phyloP scores from a whole-genome alignment of 2,797 vertebrate genomes.

The Menidia menidia region DNA sequence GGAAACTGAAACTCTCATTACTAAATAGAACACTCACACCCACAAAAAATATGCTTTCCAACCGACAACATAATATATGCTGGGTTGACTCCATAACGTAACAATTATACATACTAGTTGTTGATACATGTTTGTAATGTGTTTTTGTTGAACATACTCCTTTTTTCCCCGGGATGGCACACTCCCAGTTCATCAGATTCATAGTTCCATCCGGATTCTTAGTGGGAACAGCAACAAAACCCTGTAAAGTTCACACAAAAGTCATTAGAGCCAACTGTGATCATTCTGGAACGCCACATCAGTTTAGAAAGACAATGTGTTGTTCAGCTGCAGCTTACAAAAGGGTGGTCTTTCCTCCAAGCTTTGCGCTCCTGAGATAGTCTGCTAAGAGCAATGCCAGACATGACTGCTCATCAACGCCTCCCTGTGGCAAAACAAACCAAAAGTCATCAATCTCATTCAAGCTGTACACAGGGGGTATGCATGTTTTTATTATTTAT shows the following conservation, averaged over 20 bases:
- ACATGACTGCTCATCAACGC: conserved; percentile 84
- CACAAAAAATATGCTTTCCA: too few species aligned
- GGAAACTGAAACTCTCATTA: too few species aligned
- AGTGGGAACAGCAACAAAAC: conserved; percentile 84
- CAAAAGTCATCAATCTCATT: conserved; percentile 33
- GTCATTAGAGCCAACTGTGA: conserved; percentile 9
- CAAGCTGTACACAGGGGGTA: neutral
- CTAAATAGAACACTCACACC: too few species aligned
- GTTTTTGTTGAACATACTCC: conserved; percentile 70
- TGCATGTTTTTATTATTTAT: neutral
- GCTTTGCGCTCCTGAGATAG: conserved; percentile 85
- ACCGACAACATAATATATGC: too few species aligned
- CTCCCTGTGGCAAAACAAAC: conserved; percentile 71
- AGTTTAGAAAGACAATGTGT: neutral
- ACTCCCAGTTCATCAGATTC: conserved; percentile 87
- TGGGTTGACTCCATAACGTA: too few species aligned
- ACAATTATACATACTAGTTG: too few species aligned
- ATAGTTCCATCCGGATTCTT: conserved; percentile 85
- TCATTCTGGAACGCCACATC: neutral
- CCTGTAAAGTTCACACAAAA: conserved; percentile 58
- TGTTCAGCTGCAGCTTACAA: conserved; percentile 64
- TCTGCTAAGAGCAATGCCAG: conserved; percentile 84
- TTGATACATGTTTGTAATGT: too few species aligned
- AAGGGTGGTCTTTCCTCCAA: conserved; percentile 84
- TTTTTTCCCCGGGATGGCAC: conserved; percentile 85